Base-by-base conservation (phyloP, 2,797 vertebrate species). In the Potorous gilbertii region DNA sequence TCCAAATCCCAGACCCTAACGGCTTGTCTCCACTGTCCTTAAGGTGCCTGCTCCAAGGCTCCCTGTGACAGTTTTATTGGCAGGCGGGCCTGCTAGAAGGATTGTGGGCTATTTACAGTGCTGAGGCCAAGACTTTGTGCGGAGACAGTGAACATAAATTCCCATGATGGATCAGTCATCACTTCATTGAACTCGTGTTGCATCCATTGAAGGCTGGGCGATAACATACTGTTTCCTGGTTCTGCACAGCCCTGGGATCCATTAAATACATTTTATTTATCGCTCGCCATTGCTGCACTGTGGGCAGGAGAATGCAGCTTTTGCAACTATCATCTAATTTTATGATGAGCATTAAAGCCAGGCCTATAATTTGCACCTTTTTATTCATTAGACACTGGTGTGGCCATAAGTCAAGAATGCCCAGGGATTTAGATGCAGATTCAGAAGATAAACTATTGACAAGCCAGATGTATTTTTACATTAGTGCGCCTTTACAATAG, bases 261-360 rank as follows among this genome's bases (percentile, higher is more conserved):
- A 99, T 99, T 99, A 99, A 99, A 99, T 98, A 98, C 98, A 97
- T 98, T 99, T 99, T 99, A 99, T 99, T 99, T 99, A 99, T 98
- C 97, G 98, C 98, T 97, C 94, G 95, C 98, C 98, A 98, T 98
- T 96, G 97, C 97, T 96, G 98, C 98, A 92, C 98, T 98, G 98
- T 98, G 98, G 98, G 98, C 99, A 99, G 99, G 99, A 99, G 99
- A 99, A 99, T 98, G 98, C 98, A 98, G 98, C 98, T 99, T 98
- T 98, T 99, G 99, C 99, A 99, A 99, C 99, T 99, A 99, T 99
- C 99, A 99, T 99, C 99, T 99, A 99, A 99, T 99, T 99, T 99
- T 99, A 99, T 98, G 99, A 99, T 99, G 99, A 98, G 98, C 99
- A 99, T 99, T 99, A 99, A 99, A 99, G 99, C 99, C 97, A 98